Evolutionary conservation across 1,140 invertebrate species (phyloP), one percentile per base, ranked within the genome.

Genomic region (Macrobrachium rosenbergii): DNA sequence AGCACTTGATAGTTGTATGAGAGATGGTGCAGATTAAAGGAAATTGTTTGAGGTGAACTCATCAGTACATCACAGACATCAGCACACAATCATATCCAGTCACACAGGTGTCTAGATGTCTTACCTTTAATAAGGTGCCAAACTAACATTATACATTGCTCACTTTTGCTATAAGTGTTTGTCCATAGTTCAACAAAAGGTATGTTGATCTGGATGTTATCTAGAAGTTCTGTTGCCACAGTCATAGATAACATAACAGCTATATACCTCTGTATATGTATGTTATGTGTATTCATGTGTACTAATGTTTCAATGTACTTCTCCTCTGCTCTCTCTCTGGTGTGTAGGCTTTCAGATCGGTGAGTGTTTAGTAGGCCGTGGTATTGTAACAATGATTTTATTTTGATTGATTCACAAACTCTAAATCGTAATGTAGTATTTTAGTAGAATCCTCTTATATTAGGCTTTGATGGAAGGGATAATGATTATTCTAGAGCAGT

Each of bases 341-440:
- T 90, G 90, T 90, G 84, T 90, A 93, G 92, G 92, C 92, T 91
- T 93, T 92, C 91, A 91, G 91, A 92, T 92, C 92, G 92, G 92
- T 93, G 92, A 93, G 92, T 93, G 90, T 91, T 90, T 87, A 76
- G 80, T 82, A 75, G 78, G 85, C 78, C 62, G 45, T 76, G 60
- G n/a, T 79, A 37, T 19, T 79, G 19, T 86, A 69, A 69, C 76
- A 37, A 72, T 83, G 28, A 58, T 83, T 37, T 69, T 73, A 83
- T 62, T 62, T 19, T 83, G 82, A 73, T 83, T 52, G 82, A 75
- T 83, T 83, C 82, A 83, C 52, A 75, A 60, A 3, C 28, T 37
- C 28, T 37, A 37, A 37, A 37, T 37, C 28, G 3, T 2, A 37
- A 37, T 37, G 28, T 37, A 37, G 28, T 37, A 37, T 37, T 37